Conservation (phyloP, 2,113 vertebrate species). For the Myotis brandtii region DNA sequence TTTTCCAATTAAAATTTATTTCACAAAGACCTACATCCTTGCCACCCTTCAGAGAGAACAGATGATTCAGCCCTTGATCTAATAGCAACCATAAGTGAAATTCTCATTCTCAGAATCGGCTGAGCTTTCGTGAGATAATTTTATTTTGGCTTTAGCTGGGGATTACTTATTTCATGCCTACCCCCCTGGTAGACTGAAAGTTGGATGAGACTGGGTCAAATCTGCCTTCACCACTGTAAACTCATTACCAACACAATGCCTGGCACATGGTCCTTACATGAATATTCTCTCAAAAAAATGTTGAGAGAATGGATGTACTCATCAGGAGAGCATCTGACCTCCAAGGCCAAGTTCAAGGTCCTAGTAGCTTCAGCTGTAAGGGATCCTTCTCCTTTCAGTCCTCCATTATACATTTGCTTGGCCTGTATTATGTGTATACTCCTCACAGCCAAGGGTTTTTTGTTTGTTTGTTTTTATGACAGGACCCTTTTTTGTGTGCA, state of each 20-base stretch:
- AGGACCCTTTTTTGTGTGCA: background rate
- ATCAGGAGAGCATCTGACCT: background rate
- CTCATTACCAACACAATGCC: background rate
- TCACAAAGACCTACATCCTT: slow-evolving; percentile 3
- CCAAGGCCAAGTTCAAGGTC: background rate
- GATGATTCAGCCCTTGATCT: background rate
- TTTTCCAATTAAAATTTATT: slow-evolving; percentile 53
- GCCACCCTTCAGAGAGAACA: background rate
- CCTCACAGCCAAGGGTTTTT: background rate
- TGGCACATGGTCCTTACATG: background rate
- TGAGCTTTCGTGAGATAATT: background rate
- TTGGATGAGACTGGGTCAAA: background rate
- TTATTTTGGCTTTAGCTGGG: background rate
- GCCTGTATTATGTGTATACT: background rate
- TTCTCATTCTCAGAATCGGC: background rate
- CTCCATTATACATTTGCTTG: background rate
- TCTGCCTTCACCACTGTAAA: background rate
- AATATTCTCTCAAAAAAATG: background rate
- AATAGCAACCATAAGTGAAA: background rate
- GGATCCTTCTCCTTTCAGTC: background rate
- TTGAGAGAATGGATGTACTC: slow-evolving; percentile 22
- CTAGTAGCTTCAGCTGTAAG: background rate
- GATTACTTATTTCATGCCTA: background rate
- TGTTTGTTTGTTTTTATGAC: background rate
- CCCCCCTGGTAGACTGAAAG: background rate